Percentiles rank a stretch among this genome's conserved stretches.
These are phyloP conservation scores for Seriola aureovittata DNA, from an alignment of 2,113 vertebrate species.

Conservation along the genomic window DNA sequence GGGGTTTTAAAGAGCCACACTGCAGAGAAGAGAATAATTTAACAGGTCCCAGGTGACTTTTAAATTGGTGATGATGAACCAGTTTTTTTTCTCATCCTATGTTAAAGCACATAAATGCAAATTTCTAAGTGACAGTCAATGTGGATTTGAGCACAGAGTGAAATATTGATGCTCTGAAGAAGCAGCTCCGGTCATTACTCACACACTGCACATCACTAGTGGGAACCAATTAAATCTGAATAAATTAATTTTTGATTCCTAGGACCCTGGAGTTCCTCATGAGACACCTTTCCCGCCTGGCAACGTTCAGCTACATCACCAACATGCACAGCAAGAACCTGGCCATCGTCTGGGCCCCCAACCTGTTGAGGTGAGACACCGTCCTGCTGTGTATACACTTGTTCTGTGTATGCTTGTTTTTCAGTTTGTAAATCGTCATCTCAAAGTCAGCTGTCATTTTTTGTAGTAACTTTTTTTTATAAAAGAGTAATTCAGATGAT, in stretches of 20 bases:
- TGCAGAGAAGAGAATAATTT: conserved; percentile 19
- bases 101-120: conserved; percentile 33
- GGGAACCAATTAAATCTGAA: conserved; percentile 27
- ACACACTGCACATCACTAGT: neutral
- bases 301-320: conserved; percentile 97
- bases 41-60: conserved; percentile 12
- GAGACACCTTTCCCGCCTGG: conserved; percentile 94
- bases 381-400: neutral
- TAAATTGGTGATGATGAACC: conserved; percentile 13
- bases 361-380: conserved; percentile 90
- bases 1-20: neutral
- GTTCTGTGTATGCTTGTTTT: neutral
- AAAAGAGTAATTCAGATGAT: neutral
- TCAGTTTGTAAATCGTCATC: neutral
- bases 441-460: neutral
- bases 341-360: conserved; percentile 98
- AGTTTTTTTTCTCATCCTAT: conserved; percentile 1
- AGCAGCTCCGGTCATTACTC: neutral
- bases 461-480: too few relatives aligned
- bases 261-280: conserved; percentile 99
- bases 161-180: conserved; percentile 22
- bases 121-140: conserved; percentile 31
- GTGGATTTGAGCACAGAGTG: conserved; percentile 2
- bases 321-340: conserved; percentile 99
- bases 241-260: conserved; percentile 67